These are phyloP conservation scores for Microcebus ravelobensis DNA, from an alignment of 2,113 vertebrate species.

Conservation along the genomic window DNA sequence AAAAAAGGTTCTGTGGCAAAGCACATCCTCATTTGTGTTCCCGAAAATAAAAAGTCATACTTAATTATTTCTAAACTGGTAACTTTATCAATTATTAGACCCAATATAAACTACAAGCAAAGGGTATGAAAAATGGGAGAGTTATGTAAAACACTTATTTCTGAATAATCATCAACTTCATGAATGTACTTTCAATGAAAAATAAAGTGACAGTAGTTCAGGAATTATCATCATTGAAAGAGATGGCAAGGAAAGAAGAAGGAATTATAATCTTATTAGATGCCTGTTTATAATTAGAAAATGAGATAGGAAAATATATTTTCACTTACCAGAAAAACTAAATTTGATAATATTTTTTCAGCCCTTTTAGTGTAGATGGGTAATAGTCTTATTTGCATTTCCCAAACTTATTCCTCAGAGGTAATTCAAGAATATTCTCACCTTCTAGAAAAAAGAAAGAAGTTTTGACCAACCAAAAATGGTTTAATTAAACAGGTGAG, in stretches of 20 bases:
- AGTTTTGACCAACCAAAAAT: neutral
- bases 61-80: constrained; percentile 51
- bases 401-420: neutral
- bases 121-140: neutral
- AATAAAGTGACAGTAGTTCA: neutral
- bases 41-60: constrained; percentile 29
- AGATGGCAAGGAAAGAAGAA: neutral
- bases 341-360: neutral
- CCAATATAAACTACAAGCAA: constrained; percentile 52
- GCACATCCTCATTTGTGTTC: neutral
- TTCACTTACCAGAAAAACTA: neutral
- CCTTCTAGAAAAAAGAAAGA: neutral
- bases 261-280: neutral
- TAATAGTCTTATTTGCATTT: neutral
- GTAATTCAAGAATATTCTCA: neutral
- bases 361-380: neutral
- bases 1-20: constrained; percentile 15
- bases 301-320: neutral
- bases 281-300: neutral
- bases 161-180: neutral
- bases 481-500: neutral
- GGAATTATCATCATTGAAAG: neutral
- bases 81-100: constrained; percentile 51
- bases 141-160: neutral
- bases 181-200: neutral